Conservation (phyloP, 2,888 invertebrate species). For the Hirtodrosophila duncani region DNA sequence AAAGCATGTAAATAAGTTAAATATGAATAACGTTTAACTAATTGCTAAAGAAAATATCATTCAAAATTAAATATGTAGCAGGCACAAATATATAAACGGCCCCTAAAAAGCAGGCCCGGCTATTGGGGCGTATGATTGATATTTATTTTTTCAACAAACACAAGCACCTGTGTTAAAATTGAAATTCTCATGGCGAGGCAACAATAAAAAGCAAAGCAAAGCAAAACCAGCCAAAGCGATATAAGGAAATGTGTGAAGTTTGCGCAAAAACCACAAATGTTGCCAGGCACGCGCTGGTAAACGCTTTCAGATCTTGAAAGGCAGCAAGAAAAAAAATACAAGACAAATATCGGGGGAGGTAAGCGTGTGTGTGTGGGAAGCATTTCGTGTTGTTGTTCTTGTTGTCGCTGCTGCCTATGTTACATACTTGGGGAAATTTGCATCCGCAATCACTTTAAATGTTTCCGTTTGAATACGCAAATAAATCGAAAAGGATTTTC, state of each 20-base stretch:
- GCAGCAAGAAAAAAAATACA: slow-evolving; percentile 10
- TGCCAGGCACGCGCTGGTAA: slow-evolving; percentile 64
- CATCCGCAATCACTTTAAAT: slow-evolving; percentile 75
- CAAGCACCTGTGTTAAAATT: slow-evolving; percentile 66
- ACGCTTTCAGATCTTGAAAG: slow-evolving; percentile 52
- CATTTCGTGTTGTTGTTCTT: slow-evolving; percentile 22
- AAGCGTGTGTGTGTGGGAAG: slow-evolving; percentile 28
- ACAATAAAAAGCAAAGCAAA: slow-evolving; percentile 9
- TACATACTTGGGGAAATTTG: slow-evolving; percentile 47
- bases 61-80: slow-evolving; percentile 35
- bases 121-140: slow-evolving; percentile 65
- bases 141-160: slow-evolving; percentile 68
- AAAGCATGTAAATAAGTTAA: not conserved
- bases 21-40: slow-evolving; percentile 34
- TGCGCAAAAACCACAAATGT: slow-evolving; percentile 70
- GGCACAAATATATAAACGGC: slow-evolving; percentile 16
- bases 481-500: slow-evolving; percentile 72
- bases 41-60: slow-evolving; percentile 44
- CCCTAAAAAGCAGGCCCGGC: slow-evolving; percentile 15
- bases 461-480: slow-evolving; percentile 74
- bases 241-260: slow-evolving; percentile 68
- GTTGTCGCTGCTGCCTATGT: slow-evolving; percentile 35
- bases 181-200: slow-evolving; percentile 60
- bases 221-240: slow-evolving; percentile 40
- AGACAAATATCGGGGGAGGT: not conserved